Evolutionary conservation across 2,888 invertebrate genomes (phyloP), one percentile per base, ranked within the genome.

Genomic region (Leptothorax acervorum): DNA sequence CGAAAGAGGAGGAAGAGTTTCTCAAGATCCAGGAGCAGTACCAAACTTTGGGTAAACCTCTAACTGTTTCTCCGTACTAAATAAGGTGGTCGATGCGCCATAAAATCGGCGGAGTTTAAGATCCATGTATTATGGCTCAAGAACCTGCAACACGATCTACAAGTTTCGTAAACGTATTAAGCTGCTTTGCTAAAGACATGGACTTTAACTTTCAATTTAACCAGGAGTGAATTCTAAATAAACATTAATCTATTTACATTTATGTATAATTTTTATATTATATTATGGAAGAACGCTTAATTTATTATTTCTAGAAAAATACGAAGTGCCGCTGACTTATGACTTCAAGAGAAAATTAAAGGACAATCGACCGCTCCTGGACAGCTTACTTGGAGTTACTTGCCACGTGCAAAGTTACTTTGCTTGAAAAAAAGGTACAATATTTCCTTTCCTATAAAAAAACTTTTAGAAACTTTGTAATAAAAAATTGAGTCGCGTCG

Each of bases 21-120:
- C 97, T 97, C 0, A 96, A 96, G 6, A 97, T 98, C 85, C 95
- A 96, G 73, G 97, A 98, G 78, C 96, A 98, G 93, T 97, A 98
- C 95, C 95, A 95, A 51, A 96, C 97, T 31, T 94, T 98, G 81
- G 96, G 96, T 96, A 95, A 94, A 93, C 88, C 83, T 86, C 78
- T 84, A 89, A 88, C 84, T 85, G 87, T 73, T 85, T 76, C 73
- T 8, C 12, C 57, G 62, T 45, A 63, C 75, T 65, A 82, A 83
- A 83, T 63, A 53, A 83, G 83, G 18, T 55, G 55, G 23, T 88
- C 83, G 82, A 87, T 78, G 75, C 53, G 8, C 66, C 39, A 48
- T 71, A 60, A 73, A 73, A 81, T 81, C 48, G 60, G 0, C 31
- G 11, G 11, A 60, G 23, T 51, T 73, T 39, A 53, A 70, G 8